A percentile compares a stretch with the other conserved stretches of the same genome.
Evolutionary conservation across 2,797 vertebrate genomes (phyloP).

Genomic region (Leptatherina wallacei): DNA sequence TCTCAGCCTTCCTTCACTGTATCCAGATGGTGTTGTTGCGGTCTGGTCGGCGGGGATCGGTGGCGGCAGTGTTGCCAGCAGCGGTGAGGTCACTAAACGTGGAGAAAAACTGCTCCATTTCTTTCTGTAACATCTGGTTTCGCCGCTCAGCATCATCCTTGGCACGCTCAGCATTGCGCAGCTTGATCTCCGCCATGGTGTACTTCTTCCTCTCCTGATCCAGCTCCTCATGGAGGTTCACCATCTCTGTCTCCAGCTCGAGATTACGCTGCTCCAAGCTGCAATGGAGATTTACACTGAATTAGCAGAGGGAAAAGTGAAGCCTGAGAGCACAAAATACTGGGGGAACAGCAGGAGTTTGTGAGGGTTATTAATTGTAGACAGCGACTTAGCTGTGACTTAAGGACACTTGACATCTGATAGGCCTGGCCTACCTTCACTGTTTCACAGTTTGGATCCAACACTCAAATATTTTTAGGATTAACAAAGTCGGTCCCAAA

Average conservation of each 20-base stretch:
- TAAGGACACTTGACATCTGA: neutral
- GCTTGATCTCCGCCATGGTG: slow-evolving; percentile 99
- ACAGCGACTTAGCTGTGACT: neutral
- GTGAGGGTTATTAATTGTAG: neutral
- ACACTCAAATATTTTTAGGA: neutral
- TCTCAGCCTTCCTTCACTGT: slow-evolving; percentile 83
- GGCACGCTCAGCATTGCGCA: slow-evolving; percentile 96
- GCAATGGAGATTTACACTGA: slow-evolving; percentile 10
- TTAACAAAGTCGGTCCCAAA: neutral
- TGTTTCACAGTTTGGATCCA: neutral
- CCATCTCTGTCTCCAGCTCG: slow-evolving; percentile 93
- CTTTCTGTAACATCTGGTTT: slow-evolving; percentile 97
- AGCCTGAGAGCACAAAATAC: neutral
- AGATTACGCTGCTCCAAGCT: slow-evolving; percentile 95
- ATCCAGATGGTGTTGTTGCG: slow-evolving; percentile 96
- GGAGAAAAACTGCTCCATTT: slow-evolving; percentile 99
- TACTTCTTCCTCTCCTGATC: slow-evolving; percentile 99
- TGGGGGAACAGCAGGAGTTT: neutral
- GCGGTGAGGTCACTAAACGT: slow-evolving; percentile 95
- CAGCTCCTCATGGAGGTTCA: slow-evolving; percentile 92
- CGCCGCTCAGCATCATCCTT: slow-evolving; percentile 97
- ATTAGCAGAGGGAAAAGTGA: neutral
- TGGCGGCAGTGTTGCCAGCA: slow-evolving; percentile 76
- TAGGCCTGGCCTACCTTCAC: no score
- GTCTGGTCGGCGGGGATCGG: slow-evolving; percentile 89